A percentile compares a stretch with the other conserved stretches of the same genome.
Evolutionary conservation across 1,140 invertebrate species (phyloP).

Genomic region (Drosophila mojavensis): DNA sequence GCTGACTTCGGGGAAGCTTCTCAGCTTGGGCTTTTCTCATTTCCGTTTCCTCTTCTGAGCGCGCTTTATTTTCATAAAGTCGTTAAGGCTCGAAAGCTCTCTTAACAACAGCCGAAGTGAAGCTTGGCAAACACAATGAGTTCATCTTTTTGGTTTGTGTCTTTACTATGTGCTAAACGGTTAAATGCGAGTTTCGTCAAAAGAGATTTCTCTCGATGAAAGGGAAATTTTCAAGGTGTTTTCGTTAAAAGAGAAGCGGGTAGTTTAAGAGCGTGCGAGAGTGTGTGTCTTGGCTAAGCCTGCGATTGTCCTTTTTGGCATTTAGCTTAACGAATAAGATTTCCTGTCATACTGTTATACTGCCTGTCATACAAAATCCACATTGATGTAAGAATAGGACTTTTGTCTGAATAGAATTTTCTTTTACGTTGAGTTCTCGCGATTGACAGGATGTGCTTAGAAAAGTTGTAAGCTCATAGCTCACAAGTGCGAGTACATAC

Average conservation of each 20-base stretch:
- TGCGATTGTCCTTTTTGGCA: background rate
- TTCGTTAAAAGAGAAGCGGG: conserved; percentile 1
- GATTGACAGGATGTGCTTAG: too few relatives aligned
- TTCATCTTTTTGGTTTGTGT: background rate
- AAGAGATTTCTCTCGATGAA: background rate
- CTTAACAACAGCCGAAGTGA: background rate
- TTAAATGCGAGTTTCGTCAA: background rate
- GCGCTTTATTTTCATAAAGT: too few relatives aligned
- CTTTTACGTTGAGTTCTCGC: background rate
- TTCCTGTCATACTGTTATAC: background rate
- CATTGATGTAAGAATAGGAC: background rate
- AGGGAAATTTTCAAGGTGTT: background rate
- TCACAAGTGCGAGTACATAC: too few relatives aligned
- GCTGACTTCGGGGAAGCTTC: too few relatives aligned
- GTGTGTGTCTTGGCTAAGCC: background rate
- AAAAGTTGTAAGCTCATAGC: too few relatives aligned
- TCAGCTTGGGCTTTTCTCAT: too few relatives aligned
- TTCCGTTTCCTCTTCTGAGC: too few relatives aligned
- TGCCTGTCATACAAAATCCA: background rate
- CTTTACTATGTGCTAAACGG: conserved; percentile 7
- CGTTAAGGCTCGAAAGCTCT: background rate
- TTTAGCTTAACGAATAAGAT: background rate
- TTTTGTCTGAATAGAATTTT: too few relatives aligned
- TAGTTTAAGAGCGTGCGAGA: too few relatives aligned
- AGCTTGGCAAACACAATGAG: background rate